These are phyloP conservation scores for Margaritifera margaritifera DNA, from an alignment of 2,888 invertebrate genomes.

Conservation along the genomic window DNA sequence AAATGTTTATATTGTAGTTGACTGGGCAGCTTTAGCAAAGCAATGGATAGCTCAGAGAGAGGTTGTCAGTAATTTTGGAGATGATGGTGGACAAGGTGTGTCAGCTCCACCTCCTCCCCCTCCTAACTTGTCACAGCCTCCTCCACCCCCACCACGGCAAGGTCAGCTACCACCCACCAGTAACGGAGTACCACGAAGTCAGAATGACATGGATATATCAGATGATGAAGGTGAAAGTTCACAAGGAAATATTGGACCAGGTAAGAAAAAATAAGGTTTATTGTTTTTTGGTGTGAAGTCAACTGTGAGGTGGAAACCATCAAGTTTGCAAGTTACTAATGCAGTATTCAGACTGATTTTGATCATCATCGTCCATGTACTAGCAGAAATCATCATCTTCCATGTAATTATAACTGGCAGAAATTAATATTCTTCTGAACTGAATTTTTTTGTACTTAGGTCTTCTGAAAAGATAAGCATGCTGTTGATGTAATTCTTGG, in stretches of 20 bases:
- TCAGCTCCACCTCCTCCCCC: slow-evolving; percentile 17
- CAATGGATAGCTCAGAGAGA: slow-evolving; percentile 86
- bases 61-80: slow-evolving; percentile 17
- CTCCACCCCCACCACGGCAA: slow-evolving; percentile 39
- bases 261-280: slow-evolving; percentile 6
- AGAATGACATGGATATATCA: slow-evolving; percentile 61
- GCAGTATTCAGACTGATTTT: too few relatives aligned
- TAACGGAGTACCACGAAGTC: slow-evolving; percentile 17
- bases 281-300: not conserved
- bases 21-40: slow-evolving; percentile 96
- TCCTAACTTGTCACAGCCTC: slow-evolving; percentile 31
- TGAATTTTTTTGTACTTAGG: too few relatives aligned
- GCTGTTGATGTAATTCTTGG: too few relatives aligned
- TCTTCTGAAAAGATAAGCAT: too few relatives aligned
- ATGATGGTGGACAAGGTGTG: not conserved
- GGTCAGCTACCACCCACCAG: slow-evolving; percentile 9
- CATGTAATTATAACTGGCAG: too few relatives aligned
- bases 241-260: slow-evolving; percentile 18
- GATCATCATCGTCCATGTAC: too few relatives aligned
- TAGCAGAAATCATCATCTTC: too few relatives aligned
- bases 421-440: too few relatives aligned
- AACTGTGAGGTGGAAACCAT: not conserved
- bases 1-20: slow-evolving; percentile 77
- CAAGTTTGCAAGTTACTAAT: too few relatives aligned
- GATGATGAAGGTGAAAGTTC: slow-evolving; percentile 44